Base-by-base conservation (phyloP, 2,888 invertebrate species). In the Plusia festucae region DNA sequence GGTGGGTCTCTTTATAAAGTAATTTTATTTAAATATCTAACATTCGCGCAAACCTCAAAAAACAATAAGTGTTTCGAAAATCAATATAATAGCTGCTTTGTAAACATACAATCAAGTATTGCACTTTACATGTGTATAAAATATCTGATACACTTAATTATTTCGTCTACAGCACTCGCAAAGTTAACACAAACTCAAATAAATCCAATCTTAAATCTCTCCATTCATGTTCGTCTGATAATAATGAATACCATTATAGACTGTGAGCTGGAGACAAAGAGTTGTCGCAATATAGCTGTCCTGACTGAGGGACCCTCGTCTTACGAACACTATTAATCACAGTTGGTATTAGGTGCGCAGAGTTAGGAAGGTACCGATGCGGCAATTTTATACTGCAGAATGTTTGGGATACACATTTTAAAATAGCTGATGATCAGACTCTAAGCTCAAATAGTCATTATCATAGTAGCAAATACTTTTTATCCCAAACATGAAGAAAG, bases 301-400 rank as follows among this genome's bases (percentile, higher is more conserved):
- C 71, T 55, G 68, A 73, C 73, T 46, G 67, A 69, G 72, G 81
- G 83, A 88, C 88, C 90, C 91, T 87, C 84, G 87, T 88, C 89
- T 86, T 85, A 81, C 73, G 70, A 81, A 71, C 76, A 76, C 86
- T 80, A 91, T 91, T 89, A 88, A 91, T 91, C 90, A 91, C 86
- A 73, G 81, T 62, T 68, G 63, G 84, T 85, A 86, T 87, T 85
- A 86, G 82, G 74, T 71, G 61, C 68, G 51, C 51, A 30, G 6
- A 60, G 53, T 71, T 52, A 18, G 15, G 9, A 0, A 18, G 64
- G 83, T 85, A 76, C 54, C 13, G 85, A 79, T 11, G 66, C 4
- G 30, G 11, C 15, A 52, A 7, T 15, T 24, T 52, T 4, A 15
- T 22, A 11, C 11, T 20, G n/a, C 5, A 15, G n/a, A n/a, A 15